Evolutionary conservation across 2,113 vertebrate species (phyloP).

Genomic region (Lates calcarifer): DNA sequence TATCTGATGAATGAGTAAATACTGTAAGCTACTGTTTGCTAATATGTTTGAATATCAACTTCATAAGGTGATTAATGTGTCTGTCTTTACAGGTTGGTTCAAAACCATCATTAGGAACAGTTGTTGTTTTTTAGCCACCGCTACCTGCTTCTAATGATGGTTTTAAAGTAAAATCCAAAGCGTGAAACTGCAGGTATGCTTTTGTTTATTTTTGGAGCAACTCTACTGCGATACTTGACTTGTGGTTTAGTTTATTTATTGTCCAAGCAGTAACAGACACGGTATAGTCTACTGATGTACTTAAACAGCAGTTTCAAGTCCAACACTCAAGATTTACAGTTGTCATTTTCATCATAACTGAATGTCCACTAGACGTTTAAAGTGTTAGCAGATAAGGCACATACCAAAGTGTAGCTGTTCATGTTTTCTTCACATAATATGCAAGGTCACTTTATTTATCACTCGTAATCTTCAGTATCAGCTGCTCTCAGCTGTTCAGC

Average conservation of each 20-base stretch:
- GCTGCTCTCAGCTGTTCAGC: slow-evolving; percentile 34
- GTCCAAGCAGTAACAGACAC: not conserved
- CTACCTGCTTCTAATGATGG: not conserved
- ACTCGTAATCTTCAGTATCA: slow-evolving; percentile 25
- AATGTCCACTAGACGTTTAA: slow-evolving; percentile 13
- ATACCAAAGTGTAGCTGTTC: not conserved
- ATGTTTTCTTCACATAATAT: slow-evolving; percentile 13
- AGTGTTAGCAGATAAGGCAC: slow-evolving; percentile 24
- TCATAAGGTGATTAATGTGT: not conserved
- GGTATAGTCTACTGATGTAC: not conserved
- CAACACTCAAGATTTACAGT: not conserved
- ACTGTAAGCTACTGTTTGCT: not conserved
- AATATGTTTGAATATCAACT: not conserved
- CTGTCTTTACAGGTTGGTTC: not conserved
- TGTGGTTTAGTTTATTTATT: not conserved
- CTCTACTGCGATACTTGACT: not conserved
- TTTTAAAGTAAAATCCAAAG: not conserved
- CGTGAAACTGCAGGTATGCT: not conserved
- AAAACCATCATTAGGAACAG: not conserved
- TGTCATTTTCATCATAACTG: slow-evolving; percentile 9
- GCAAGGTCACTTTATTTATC: slow-evolving; percentile 38
- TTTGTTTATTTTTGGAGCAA: slow-evolving; percentile 6
- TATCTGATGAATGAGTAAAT: not conserved
- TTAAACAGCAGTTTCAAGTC: slow-evolving; percentile 10
- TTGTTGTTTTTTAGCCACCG: not conserved